phyloP scores from a whole-genome alignment of 1,140 invertebrate genomes.

The Araneus ventricosus region DNA sequence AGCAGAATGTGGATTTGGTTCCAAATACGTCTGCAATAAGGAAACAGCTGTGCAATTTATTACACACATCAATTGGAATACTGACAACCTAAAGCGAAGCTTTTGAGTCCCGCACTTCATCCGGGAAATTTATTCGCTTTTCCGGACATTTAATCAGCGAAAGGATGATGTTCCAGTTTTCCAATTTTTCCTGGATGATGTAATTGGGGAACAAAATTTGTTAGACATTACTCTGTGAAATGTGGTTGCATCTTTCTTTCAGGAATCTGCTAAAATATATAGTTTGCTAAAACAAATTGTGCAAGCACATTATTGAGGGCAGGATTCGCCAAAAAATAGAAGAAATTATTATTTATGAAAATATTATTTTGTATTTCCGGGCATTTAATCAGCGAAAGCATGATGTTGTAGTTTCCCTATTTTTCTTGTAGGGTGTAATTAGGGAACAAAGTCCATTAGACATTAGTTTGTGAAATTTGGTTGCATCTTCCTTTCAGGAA shows the following conservation, averaged over 20 bases:
- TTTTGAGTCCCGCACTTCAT: not conserved
- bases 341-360: too few species aligned
- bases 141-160: conserved; percentile 48
- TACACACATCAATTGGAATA: conserved; percentile 43
- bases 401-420: not conserved
- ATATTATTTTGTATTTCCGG: not conserved
- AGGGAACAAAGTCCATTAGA: not conserved
- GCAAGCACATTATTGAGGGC: too few species aligned
- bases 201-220: not conserved
- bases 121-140: not conserved
- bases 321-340: too few species aligned
- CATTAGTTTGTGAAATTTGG: not conserved
- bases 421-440: not conserved
- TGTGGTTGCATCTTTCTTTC: too few species aligned
- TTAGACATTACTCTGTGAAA: not conserved
- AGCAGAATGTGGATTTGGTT: conserved; percentile 13
- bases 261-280: too few species aligned
- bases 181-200: not conserved
- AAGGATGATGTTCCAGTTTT: conserved; percentile 29
- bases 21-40: conserved; percentile 29
- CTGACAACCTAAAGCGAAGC: conserved; percentile 46
- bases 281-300: too few species aligned
- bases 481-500: too few species aligned
- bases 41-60: conserved; percentile 59
- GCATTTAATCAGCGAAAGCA: conserved; percentile 40